Evolutionary conservation across 2,113 vertebrate genomes (phyloP).

Genomic region (Dolichotis patagonum): DNA sequence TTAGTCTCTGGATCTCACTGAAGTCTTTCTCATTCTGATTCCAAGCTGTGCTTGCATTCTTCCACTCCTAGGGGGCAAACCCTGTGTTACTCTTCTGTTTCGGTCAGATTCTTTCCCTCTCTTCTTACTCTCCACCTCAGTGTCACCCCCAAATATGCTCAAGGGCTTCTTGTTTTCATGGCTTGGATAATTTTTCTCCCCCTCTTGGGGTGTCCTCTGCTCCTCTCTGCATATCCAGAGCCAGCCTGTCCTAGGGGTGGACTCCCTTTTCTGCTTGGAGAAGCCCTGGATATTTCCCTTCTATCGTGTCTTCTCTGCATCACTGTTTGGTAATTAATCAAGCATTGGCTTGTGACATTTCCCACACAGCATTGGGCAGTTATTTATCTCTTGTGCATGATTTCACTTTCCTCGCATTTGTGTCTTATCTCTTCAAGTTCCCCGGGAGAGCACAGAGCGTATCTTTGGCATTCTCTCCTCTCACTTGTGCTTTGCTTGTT

Average conservation of each 20-base stretch:
- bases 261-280: background rate
- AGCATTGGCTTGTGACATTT: background rate
- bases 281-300: background rate
- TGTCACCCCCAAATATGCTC: background rate
- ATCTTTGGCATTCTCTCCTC: background rate
- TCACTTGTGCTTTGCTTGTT: background rate
- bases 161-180: background rate
- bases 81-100: background rate
- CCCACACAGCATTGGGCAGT: background rate
- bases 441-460: background rate
- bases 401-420: background rate
- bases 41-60: background rate
- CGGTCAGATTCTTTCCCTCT: background rate
- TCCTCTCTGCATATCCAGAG: background rate
- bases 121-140: background rate
- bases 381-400: slow-evolving; percentile 14
- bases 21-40: background rate
- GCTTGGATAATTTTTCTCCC: background rate
- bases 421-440: slow-evolving; percentile 34
- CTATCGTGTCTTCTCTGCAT: background rate
- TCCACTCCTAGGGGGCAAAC: rapidly evolving
- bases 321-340: background rate
- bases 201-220: background rate
- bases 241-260: background rate
- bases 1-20: background rate